Base-by-base conservation (phyloP, 2,797 vertebrate species). In the Dryobates pubescens region DNA sequence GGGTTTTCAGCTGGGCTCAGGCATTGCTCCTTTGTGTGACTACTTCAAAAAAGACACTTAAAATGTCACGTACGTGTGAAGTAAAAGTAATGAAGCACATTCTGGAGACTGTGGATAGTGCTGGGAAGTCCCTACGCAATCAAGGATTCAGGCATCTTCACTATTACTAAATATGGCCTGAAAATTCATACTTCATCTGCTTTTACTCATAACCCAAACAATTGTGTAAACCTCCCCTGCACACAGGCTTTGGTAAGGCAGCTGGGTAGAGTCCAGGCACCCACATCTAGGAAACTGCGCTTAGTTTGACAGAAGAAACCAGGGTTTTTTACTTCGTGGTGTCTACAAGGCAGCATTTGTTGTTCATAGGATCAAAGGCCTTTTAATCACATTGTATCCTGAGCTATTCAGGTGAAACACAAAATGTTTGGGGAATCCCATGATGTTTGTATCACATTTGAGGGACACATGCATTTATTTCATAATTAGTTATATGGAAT, bases 341-440 rank as follows among this genome's bases (percentile, higher is more conserved):
- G 29, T 65, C 70, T n/a, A 4, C 2, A 2, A 87, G 20, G 5
- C 20, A 27, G 43, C 43, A 10, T 34, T 26, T 0, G 0, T 43
- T 69, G 62, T 32, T 32, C 82, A 24, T 32, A 9, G 57, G 18
- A 81, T 53, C 13, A 7, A 10, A 27, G 63, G 8, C 30, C 20
- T 32, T 85, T 86, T 72, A 57, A 64, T 68, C 6, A 7, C 2
- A 0, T 56, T n/a, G 7, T 49, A n/a, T 56, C 32, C 36, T 58
- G 16, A 88, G 20, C 22, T 73, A 9, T 68, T 38, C 20, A 30
- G 19, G 63, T 68, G 47, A 81, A 71, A n/a, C 29, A 64, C 38
- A 49, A 88, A 83, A 90, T 87, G 41, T 54, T 34, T 47, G 92
- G 84, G 82, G 76, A 96, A 84, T 92, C 70, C 86, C 76, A 13